These are phyloP conservation scores for Hecatera dysodea DNA, from an alignment of 2,888 invertebrate genomes.

Conservation along the genomic window DNA sequence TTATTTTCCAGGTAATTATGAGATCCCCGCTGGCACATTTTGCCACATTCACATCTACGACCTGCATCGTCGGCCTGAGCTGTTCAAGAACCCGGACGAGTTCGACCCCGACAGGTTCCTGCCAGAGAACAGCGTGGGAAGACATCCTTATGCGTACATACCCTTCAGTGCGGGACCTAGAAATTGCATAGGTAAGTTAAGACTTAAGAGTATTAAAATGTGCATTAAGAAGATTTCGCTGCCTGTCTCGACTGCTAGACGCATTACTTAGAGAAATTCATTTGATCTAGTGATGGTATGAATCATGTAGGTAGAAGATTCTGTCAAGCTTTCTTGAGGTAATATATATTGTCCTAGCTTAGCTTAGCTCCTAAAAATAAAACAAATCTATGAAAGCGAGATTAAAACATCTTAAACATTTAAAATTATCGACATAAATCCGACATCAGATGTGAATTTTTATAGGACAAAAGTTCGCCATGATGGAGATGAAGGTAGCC, in stretches of 20 bases:
- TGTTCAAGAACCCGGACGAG: slow-evolving; percentile 92
- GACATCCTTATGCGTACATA: slow-evolving; percentile 92
- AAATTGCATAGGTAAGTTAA: slow-evolving; percentile 91
- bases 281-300: too few species aligned
- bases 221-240: too few species aligned
- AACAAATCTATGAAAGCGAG: not conserved
- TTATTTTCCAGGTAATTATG: slow-evolving; percentile 80
- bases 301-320: too few species aligned
- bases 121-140: slow-evolving; percentile 86
- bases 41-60: slow-evolving; percentile 91
- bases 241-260: slow-evolving; percentile 78
- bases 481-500: slow-evolving; percentile 91
- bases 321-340: not conserved
- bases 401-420: not conserved
- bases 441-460: not conserved
- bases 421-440: not conserved
- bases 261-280: too few species aligned
- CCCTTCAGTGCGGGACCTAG: slow-evolving; percentile 93
- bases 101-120: slow-evolving; percentile 94
- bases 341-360: not conserved
- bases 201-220: slow-evolving; percentile 86
- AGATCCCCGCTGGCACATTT: slow-evolving; percentile 87
- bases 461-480: slow-evolving; percentile 92
- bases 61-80: slow-evolving; percentile 91
- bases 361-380: not conserved